These are phyloP conservation scores for Papilio elwesi DNA, from an alignment of 2,888 invertebrate species.

Conservation along the genomic window DNA sequence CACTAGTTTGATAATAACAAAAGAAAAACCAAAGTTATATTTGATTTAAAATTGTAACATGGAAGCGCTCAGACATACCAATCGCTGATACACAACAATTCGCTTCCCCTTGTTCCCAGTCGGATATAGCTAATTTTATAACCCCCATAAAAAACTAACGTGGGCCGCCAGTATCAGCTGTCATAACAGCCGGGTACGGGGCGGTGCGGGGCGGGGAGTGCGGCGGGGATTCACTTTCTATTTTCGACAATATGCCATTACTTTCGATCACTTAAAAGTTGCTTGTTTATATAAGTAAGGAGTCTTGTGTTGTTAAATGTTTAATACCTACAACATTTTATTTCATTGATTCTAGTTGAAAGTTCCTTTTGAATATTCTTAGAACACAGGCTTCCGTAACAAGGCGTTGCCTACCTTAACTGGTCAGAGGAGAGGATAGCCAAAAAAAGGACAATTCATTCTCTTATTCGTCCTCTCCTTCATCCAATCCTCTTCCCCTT, in stretches of 20 bases:
- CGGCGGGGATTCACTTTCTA: constrained; percentile 40
- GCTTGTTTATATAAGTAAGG: constrained; percentile 10
- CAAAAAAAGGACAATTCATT: too few relatives aligned
- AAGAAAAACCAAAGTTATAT: too few relatives aligned
- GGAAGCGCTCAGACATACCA: constrained; percentile 20
- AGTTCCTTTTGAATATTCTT: too few relatives aligned
- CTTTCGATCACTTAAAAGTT: constrained; percentile 27
- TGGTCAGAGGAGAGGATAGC: too few relatives aligned
- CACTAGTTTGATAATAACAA: too few relatives aligned
- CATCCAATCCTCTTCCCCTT: too few relatives aligned
- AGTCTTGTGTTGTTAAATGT: neutral
- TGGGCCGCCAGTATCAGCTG: constrained; percentile 47
- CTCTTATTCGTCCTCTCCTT: too few relatives aligned
- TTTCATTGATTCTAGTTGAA: neutral
- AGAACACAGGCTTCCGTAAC: too few relatives aligned
- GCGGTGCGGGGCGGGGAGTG: constrained; percentile 35
- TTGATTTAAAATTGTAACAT: neutral
- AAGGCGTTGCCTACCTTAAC: too few relatives aligned
- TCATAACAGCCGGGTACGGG: constrained; percentile 47
- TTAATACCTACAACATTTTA: neutral
- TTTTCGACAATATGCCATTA: constrained; percentile 42
- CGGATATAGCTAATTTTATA: constrained; percentile 49
- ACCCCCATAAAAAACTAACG: constrained; percentile 50
- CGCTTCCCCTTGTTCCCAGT: constrained; percentile 38
- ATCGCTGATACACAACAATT: constrained; percentile 33